Evolutionary conservation across 1,140 invertebrate species (phyloP), one percentile per base, ranked within the genome.

Genomic region (Aethina tumida): DNA sequence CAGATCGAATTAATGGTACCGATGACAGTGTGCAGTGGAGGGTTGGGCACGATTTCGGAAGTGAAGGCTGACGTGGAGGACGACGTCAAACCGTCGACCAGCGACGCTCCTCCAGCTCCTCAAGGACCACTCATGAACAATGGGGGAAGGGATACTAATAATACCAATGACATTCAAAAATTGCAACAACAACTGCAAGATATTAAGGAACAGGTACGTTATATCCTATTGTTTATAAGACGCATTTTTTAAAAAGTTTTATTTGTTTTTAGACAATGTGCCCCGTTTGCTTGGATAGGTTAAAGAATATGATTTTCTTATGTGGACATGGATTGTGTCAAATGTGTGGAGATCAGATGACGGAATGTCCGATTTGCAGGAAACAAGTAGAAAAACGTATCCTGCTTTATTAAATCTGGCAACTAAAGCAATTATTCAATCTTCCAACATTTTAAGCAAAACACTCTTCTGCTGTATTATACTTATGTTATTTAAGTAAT

Each of bases 241-340:
- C 19, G 19, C 19, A 5, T n/a, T 22, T 29, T 1, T 28, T 26
- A 29, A 31, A 28, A 14, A 34, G 14, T 35, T 33, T 27, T 36
- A 14, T 22, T 44, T 47, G 31, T 43, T 74, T 73, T 2, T 71
- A 96, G 89, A 97, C 93, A 1, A 94, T 94, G 81, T 98, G 94
- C 58, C 94, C 94, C 3, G 91, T 97, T 28, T 98, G 94, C 65
- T 74, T 97, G 70, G 94, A 98, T 68, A 79, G 92, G 14, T 70
- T 96, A 52, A 96, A 95, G 67, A 98, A 97, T 64, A 96, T 98
- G 90, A 94, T 97, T 48, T 97, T 97, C 67, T 72, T 97, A 3
- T 97, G 94, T 65, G 94, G 94, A 5, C 94, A 98, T 66, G 93
- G 92, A 33, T 88, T 91, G 16, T 98, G 94, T 63, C 93, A 98